These are phyloP conservation scores for Brienomyrus brachyistius DNA, from an alignment of 2,113 vertebrate genomes.

Conservation along the genomic window DNA sequence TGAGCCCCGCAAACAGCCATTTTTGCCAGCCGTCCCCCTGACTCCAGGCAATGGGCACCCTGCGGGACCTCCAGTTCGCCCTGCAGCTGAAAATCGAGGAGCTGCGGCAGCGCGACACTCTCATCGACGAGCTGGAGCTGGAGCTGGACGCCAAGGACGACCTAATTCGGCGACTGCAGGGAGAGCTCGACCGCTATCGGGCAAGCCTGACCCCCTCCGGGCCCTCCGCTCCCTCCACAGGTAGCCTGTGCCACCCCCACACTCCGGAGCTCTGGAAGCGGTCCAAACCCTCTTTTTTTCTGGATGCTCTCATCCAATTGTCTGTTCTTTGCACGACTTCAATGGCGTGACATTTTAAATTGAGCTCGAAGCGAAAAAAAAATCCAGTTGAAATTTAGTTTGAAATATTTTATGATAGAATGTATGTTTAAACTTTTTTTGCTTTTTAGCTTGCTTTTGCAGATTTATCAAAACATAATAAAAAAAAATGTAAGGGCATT, in stretches of 20 bases:
- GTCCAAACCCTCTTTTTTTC: background rate
- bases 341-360: background rate
- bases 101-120: constrained; percentile 55
- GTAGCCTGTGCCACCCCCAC: constrained; percentile 22
- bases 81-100: constrained; percentile 64
- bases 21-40: background rate
- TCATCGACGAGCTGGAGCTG: constrained; percentile 64
- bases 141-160: constrained; percentile 63
- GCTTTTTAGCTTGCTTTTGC: background rate
- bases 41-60: constrained; percentile 38
- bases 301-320: background rate
- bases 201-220: constrained; percentile 43
- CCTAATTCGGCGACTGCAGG: constrained; percentile 57
- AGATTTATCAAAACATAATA: background rate
- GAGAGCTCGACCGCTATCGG: constrained; percentile 61
- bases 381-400: background rate
- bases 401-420: background rate
- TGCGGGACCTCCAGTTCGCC: constrained; percentile 60
- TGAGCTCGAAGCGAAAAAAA: background rate
- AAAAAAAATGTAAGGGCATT: background rate
- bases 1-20: background rate
- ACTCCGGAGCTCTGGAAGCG: background rate
- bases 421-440: background rate
- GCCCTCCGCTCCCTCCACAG: constrained; percentile 39
- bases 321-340: background rate